These are phyloP conservation scores for Zaprionus lineosus DNA, from an alignment of 2,888 invertebrate genomes.

Conservation along the genomic window DNA sequence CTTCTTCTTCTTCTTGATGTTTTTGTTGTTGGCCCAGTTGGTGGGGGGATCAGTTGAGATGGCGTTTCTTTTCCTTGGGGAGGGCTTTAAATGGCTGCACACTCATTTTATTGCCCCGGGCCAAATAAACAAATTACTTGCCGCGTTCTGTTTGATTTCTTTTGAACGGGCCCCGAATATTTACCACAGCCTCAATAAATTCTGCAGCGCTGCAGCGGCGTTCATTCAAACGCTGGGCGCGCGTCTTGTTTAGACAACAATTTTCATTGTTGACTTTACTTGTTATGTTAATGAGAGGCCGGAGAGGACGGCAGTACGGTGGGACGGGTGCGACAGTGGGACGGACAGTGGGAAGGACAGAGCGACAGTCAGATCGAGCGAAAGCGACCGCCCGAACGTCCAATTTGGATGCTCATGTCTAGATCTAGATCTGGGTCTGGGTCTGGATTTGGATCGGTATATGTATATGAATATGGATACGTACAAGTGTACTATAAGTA, in stretches of 20 bases:
- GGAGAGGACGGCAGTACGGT: no score
- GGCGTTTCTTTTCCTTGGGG: no score
- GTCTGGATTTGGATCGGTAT: neutral
- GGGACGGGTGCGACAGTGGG: no score
- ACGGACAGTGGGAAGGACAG: neutral
- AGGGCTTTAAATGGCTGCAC: slow-evolving; percentile 64
- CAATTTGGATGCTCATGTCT: slow-evolving; percentile 9
- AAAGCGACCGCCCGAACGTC: neutral
- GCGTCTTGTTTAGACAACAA: slow-evolving; percentile 76
- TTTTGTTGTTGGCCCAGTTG: neutral
- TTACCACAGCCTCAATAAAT: slow-evolving; percentile 75
- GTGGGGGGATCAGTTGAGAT: neutral
- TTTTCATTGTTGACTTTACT: slow-evolving; percentile 77
- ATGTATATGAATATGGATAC: no score
- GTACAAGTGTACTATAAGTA: no score
- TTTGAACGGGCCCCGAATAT: slow-evolving; percentile 76
- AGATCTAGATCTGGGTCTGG: slow-evolving; percentile 18
- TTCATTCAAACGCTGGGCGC: slow-evolving; percentile 69
- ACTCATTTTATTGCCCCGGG: slow-evolving; percentile 72
- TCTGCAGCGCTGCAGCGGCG: slow-evolving; percentile 67
- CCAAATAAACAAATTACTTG: slow-evolving; percentile 76
- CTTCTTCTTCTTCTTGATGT: slow-evolving; percentile 5
- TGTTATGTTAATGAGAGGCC: slow-evolving; percentile 75
- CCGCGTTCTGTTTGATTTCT: slow-evolving; percentile 69
- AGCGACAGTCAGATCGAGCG: neutral